Base-by-base conservation (phyloP, 2,888 invertebrate genomes). In the Molanna angustata region DNA sequence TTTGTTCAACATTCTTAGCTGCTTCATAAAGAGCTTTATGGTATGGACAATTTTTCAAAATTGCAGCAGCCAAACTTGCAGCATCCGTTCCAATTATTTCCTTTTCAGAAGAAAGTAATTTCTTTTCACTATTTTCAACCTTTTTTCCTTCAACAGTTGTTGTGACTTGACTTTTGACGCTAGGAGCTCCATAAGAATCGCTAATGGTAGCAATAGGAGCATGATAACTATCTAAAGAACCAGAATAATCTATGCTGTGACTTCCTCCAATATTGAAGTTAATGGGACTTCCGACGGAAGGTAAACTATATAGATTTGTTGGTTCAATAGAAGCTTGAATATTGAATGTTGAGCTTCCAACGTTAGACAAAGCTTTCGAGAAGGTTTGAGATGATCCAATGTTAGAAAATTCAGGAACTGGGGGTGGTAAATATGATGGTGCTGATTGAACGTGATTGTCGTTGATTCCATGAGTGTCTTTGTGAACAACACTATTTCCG, bases 381-480 rank as follows among this genome's bases (percentile, higher is more conserved):
- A 67, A 65, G 2, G 70, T 67, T 1, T 66, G 63, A 69, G 14
- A 65, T 60, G 61, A 59, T 57, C 63, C n/a, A 19, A 39, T 19
- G 35, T 37, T 17, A 4, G 35, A 37, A 39, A 49, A 32, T 54
- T 80, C 83, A 49, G 79, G 77, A 0, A 80, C 76, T 2, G 85
- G 84, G 1, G 85, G 85, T 0, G 85, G 83, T 27, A 85, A 68
- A 62, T 86, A 86, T 0, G 80, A 68, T 0, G 78, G 73, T 9
- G 65, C 64, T 0, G 73, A 73, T 59, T 77, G 74, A 11, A 37
- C 21, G 7, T 72, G 67, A 0, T 69, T 64, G 44, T 81, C 79
- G 43, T 81, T 79, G 2, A 79, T 68, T 0, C 79, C 80, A 54
- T 79, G 79, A 14, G 73, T 68, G 63, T 85, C 84, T 60, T 85